Evolutionary conservation across 2,113 vertebrate genomes (phyloP).

Genomic region (Aegithalos caudatus): DNA sequence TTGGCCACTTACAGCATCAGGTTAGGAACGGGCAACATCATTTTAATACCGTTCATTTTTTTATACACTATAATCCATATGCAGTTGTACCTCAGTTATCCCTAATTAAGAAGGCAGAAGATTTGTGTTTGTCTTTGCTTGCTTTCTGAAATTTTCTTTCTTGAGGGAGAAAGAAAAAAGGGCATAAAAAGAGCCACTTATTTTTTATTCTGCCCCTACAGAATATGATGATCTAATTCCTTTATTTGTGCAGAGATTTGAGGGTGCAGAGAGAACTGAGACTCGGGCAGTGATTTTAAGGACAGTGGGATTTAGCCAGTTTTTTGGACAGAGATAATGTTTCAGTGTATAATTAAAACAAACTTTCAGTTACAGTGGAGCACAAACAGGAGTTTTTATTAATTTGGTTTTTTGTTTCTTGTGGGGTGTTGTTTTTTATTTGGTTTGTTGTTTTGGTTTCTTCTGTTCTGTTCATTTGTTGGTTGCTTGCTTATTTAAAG

Average conservation of each 20-base stretch:
- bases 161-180: not conserved
- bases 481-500: not conserved
- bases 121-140: not conserved
- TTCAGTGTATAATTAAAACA: not conserved
- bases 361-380: not conserved
- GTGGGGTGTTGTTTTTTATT: not conserved
- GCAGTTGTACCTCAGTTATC: not conserved
- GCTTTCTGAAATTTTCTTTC: not conserved
- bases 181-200: not conserved
- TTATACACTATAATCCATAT: not conserved
- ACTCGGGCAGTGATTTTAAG: not conserved
- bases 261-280: not conserved
- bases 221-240: not conserved
- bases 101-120: not conserved
- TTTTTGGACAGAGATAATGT: not conserved
- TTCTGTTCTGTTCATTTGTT: not conserved
- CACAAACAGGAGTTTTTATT: rapidly evolving
- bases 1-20: not conserved
- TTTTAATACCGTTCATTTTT: not conserved
- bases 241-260: not conserved
- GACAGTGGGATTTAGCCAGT: not conserved
- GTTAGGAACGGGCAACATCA: not conserved
- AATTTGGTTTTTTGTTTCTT: not conserved
- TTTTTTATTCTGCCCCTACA: not conserved
- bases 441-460: not conserved